Base-by-base conservation (phyloP, 2,113 vertebrate genomes). In the Petrocephalus microphthalmus region DNA sequence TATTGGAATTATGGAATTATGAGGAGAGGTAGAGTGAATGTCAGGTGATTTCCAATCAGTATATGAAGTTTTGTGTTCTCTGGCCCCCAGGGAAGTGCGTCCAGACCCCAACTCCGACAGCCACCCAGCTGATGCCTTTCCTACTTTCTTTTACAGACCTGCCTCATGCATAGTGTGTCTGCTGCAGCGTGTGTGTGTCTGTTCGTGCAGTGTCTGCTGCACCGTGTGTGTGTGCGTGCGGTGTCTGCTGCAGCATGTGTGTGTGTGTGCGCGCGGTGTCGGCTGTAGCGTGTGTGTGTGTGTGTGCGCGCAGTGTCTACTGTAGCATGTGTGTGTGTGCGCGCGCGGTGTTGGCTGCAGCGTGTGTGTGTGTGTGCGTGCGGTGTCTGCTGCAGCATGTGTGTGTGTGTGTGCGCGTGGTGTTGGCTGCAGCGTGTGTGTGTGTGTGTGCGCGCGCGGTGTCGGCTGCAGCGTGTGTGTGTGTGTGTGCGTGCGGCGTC, bases 241-340 rank as follows among this genome's bases (percentile, higher is more conserved):
- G 71, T 78, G 85, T 87, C 37, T 87, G 85, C 47, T 19, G 52
- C 17, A 54, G 60, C 13, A 29, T 4, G 5, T 17, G 8, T 54
- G 86, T 90, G 54, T 67, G 67, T 49, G 88, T 33, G 29, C 8
- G 88, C 49, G 13, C 17, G 2, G n/a, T n/a, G n/a, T n/a, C n/a
- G n/a, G n/a, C n/a, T n/a, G n/a, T n/a, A n/a, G n/a, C n/a, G n/a
- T n/a, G n/a, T n/a, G n/a, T 78, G 74, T n/a, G n/a, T n/a, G n/a
- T n/a, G n/a, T n/a, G n/a, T n/a, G n/a, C n/a, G n/a, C n/a, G n/a
- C n/a, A n/a, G n/a, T n/a, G n/a, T n/a, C n/a, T n/a, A n/a, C n/a
- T n/a, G n/a, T n/a, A n/a, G n/a, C 13, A 29, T 4, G 5, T 17
- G 8, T 54, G n/a, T n/a, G n/a, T 78, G 74, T 87, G 53, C 82